Evolutionary conservation across 2,113 vertebrate genomes (phyloP).

Genomic region (Pao palembangensis): DNA sequence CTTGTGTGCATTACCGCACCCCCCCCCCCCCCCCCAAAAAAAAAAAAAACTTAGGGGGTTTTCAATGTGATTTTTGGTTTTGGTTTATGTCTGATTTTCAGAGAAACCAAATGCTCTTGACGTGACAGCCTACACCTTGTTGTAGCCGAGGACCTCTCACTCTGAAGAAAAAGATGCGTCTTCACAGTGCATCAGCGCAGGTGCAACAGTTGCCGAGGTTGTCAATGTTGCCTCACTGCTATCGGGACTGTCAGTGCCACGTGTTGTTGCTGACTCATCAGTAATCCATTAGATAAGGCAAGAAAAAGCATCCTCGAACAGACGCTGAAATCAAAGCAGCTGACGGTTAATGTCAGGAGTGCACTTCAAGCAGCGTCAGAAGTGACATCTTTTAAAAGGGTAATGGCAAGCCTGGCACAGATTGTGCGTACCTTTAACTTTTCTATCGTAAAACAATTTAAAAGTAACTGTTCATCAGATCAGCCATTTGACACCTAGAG

Average conservation of each 20-base stretch:
- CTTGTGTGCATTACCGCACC: no score
- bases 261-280: neutral
- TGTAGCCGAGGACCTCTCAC: no score
- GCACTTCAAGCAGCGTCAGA: constrained; percentile 24
- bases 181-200: no score
- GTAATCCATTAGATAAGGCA: neutral
- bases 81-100: no score
- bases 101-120: no score
- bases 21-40: no score
- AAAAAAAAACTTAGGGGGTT: no score
- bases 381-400: neutral
- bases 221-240: neutral
- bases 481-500: neutral
- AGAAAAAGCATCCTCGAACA: neutral
- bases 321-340: constrained; percentile 27
- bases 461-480: neutral
- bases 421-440: neutral
- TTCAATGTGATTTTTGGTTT: no score
- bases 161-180: no score
- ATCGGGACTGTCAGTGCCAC: neutral
- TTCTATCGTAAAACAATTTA: neutral
- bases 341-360: constrained; percentile 39
- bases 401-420: neutral
- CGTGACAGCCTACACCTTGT: no score
- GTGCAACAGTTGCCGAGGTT: neutral